These are phyloP conservation scores for Parapsyche elsis DNA, from an alignment of 1,140 invertebrate genomes.

Conservation along the genomic window DNA sequence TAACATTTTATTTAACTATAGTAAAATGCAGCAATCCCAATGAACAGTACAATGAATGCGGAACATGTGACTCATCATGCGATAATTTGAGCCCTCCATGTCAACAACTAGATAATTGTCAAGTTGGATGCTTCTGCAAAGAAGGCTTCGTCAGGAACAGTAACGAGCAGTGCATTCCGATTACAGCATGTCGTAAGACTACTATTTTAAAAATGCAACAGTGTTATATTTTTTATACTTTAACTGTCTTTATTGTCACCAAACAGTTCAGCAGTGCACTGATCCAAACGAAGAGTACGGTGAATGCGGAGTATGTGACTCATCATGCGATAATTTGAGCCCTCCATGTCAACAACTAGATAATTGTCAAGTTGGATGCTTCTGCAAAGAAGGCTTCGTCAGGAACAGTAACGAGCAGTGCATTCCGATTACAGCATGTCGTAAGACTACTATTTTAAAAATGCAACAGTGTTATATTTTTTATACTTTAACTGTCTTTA, in stretches of 20 bases:
- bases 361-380: constrained; percentile 36
- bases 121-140: constrained; percentile 26
- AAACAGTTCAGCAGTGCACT: background rate
- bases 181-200: constrained; percentile 15
- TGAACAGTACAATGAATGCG: constrained; percentile 4
- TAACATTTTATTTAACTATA: background rate
- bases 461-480: background rate
- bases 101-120: background rate
- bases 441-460: background rate
- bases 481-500: background rate
- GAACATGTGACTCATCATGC: constrained; percentile 20
- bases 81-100: constrained; percentile 3
- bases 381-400: constrained; percentile 44
- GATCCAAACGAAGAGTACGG: constrained; percentile 37
- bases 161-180: constrained; percentile 13
- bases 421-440: background rate
- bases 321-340: constrained; percentile 17
- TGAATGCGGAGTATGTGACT: constrained; percentile 27
- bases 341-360: constrained; percentile 9
- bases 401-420: background rate
- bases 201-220: background rate
- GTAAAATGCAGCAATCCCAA: constrained; percentile 10
- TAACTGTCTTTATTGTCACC: background rate
- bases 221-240: background rate
- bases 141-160: constrained; percentile 31